Conservation (phyloP, 2,113 vertebrate species). For the Regulus satrapa region DNA sequence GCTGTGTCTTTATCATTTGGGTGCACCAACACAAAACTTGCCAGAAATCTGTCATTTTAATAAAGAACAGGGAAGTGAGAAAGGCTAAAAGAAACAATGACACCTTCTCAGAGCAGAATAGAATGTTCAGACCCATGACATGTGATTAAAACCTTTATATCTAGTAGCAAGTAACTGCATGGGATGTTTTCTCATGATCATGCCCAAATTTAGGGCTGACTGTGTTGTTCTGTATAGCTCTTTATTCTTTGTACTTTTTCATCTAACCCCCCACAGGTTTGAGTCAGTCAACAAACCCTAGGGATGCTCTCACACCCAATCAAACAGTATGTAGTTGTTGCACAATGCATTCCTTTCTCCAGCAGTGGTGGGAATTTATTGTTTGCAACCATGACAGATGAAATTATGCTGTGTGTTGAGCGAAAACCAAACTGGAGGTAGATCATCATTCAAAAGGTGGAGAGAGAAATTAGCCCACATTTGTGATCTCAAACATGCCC, state of each 20-base stretch:
- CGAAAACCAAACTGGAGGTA: background rate
- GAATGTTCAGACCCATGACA: background rate
- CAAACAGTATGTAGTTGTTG: background rate
- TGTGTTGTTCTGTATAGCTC: background rate
- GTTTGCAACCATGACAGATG: background rate
- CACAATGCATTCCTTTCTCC: background rate
- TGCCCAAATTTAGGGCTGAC: background rate
- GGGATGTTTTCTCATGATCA: background rate
- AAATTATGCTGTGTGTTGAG: background rate
- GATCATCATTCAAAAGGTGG: background rate
- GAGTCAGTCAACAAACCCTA: background rate
- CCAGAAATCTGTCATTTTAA: background rate
- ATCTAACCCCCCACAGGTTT: background rate
- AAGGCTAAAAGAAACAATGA: background rate
- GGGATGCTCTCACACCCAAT: background rate
- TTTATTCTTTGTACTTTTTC: background rate
- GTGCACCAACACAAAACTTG: background rate
- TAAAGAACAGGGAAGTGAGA: background rate
- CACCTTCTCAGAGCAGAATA: background rate
- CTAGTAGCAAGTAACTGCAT: background rate
- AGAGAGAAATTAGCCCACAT: background rate
- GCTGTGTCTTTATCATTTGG: background rate
- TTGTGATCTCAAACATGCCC: background rate
- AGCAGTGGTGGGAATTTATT: background rate
- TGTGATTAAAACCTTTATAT: background rate